A percentile compares a stretch with the other conserved stretches of the same genome.
These are phyloP conservation scores for Acanthococcus lagerstroemiae DNA, from an alignment of 2,888 invertebrate genomes.

Conservation along the genomic window DNA sequence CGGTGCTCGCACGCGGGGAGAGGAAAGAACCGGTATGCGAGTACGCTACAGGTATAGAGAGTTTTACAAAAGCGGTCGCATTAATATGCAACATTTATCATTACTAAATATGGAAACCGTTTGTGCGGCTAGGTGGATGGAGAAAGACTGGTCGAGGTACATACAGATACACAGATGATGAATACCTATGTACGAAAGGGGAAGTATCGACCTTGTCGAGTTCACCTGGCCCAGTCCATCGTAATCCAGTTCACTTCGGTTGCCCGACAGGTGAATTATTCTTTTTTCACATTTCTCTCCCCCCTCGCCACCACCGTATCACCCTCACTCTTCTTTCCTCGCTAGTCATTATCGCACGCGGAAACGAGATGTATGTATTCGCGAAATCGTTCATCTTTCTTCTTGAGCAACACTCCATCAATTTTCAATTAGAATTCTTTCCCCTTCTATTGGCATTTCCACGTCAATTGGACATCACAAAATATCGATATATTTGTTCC, in stretches of 20 bases:
- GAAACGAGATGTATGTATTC: too few species aligned
- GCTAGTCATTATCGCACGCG: too few species aligned
- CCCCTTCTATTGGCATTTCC: too few species aligned
- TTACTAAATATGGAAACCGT: constrained; percentile 22
- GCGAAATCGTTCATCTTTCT: too few species aligned
- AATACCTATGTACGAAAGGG: not conserved
- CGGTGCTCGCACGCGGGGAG: not conserved
- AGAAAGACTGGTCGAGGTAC: not conserved
- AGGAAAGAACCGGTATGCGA: not conserved
- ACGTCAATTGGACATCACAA: too few species aligned
- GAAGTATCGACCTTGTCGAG: constrained; percentile 15
- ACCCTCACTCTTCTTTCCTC: too few species aligned
- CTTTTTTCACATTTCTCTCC: too few species aligned
- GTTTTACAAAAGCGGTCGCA: constrained; percentile 18
- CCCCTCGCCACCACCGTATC: too few species aligned
- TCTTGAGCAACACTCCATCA: too few species aligned
- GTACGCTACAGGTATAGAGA: not conserved
- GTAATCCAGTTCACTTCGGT: constrained; percentile 13
- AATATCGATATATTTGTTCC: too few species aligned
- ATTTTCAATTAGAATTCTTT: too few species aligned
- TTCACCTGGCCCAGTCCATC: constrained; percentile 17
- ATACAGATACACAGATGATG: too few species aligned
- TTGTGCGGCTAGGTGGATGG: constrained; percentile 2
- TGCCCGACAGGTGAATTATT: constrained; percentile 13
- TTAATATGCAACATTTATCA: constrained; percentile 26